A percentile compares a stretch with the other conserved stretches of the same genome.
These are phyloP conservation scores for Neofelis nebulosa DNA, from an alignment of 2,113 vertebrate genomes.

Conservation along the genomic window DNA sequence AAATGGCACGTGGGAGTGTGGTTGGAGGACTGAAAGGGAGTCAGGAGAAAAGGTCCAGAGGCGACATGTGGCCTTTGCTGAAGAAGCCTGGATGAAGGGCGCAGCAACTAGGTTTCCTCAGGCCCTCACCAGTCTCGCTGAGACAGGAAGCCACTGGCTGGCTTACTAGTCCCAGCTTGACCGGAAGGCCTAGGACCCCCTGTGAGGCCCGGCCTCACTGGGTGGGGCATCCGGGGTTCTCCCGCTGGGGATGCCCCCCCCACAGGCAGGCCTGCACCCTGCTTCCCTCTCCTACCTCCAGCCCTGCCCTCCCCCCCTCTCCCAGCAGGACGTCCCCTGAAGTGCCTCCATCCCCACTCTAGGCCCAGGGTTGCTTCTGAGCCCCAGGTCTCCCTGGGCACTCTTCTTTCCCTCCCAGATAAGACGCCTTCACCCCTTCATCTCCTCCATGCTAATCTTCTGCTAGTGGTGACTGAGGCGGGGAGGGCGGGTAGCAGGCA, in stretches of 20 bases:
- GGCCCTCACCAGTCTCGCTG: background rate
- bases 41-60: conserved; percentile 27
- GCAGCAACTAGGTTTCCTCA: background rate
- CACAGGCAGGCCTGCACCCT: background rate
- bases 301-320: fast-evolving
- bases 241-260: background rate
- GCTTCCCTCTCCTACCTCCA: background rate
- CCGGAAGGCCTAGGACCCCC: background rate
- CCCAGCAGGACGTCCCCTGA: background rate
- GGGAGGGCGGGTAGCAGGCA: background rate
- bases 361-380: background rate
- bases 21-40: background rate
- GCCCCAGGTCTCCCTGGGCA: fast-evolving
- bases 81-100: conserved; percentile 31
- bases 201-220: background rate
- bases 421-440: background rate
- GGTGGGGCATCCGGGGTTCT: background rate
- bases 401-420: background rate
- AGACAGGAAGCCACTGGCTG: background rate
- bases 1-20: conserved; percentile 6
- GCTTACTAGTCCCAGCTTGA: background rate
- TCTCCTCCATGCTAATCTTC: background rate
- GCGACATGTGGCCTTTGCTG: conserved; percentile 62
- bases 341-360: background rate
- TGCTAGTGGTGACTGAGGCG: background rate